Evolutionary conservation across 2,888 invertebrate species (phyloP).

Genomic region (Campoplex capitator): DNA sequence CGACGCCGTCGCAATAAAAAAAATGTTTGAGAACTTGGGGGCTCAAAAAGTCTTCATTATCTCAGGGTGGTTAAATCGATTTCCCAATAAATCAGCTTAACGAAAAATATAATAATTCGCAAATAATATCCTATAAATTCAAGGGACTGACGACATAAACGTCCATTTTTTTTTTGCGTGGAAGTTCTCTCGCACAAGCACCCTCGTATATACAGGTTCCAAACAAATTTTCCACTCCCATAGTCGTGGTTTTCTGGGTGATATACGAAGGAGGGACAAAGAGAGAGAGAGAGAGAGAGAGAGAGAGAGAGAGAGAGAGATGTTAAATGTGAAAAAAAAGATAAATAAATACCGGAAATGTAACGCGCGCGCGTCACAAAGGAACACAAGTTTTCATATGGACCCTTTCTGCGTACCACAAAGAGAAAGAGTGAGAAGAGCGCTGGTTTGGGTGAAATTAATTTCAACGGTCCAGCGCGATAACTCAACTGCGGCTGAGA

Average conservation of each 20-base stretch:
- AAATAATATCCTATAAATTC: background rate
- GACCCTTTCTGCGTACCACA: slow-evolving; percentile 15
- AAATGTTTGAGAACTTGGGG: background rate
- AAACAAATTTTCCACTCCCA: slow-evolving; percentile 51
- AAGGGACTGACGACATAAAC: background rate
- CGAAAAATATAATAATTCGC: background rate
- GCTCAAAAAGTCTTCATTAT: background rate
- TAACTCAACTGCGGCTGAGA: slow-evolving; percentile 74
- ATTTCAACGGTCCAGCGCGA: slow-evolving; percentile 74
- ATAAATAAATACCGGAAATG: slow-evolving; percentile 51
- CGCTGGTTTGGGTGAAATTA: slow-evolving; percentile 72
- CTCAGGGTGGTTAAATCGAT: slow-evolving; percentile 2
- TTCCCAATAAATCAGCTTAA: background rate
- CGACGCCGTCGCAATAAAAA: background rate
- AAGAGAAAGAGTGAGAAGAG: slow-evolving; percentile 21
- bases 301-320: slow-evolving; percentile 21
- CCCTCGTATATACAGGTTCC: slow-evolving; percentile 22
- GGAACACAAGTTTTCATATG: slow-evolving; percentile 57
- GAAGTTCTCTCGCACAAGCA: slow-evolving; percentile 31
- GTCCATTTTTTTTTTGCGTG: background rate
- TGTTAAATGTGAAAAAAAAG: slow-evolving; percentile 25
- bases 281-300: slow-evolving; percentile 21
- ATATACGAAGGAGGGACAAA: background rate
- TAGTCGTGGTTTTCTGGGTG: slow-evolving; percentile 36
- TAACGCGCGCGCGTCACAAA: slow-evolving; percentile 39